phyloP scores from a whole-genome alignment of 1,140 invertebrate species.

The Mycetomoellerius zeteki region DNA sequence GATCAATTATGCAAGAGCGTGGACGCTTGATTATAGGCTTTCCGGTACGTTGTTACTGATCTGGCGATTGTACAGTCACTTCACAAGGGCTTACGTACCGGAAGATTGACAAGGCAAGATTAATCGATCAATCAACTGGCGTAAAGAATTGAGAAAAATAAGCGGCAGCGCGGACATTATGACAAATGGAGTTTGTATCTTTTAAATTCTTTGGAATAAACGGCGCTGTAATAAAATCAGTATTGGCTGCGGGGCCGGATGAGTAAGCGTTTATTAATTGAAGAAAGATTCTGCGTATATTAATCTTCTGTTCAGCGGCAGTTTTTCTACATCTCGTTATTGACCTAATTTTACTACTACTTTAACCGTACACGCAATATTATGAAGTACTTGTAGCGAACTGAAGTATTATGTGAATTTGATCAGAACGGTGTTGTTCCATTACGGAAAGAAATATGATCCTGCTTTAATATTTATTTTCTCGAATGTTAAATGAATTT shows the following conservation, averaged over 20 bases:
- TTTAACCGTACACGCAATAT: conserved; percentile 16
- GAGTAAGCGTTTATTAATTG: conserved; percentile 71
- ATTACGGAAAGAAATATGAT: conserved; percentile 59
- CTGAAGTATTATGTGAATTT: conserved; percentile 25
- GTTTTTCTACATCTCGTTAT: conserved; percentile 35
- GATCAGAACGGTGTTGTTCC: conserved; percentile 50
- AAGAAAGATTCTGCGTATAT: conserved; percentile 70
- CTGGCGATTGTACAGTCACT: conserved; percentile 13
- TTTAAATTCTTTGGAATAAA: conserved; percentile 68
- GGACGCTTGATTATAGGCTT: background rate
- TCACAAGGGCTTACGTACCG: background rate
- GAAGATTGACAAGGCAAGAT: conserved; percentile 35
- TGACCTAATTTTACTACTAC: conserved; percentile 50
- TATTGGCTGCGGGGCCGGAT: conserved; percentile 1
- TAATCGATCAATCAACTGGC: conserved; percentile 34
- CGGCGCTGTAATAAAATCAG: conserved; percentile 69
- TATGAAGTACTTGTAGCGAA: conserved; percentile 3
- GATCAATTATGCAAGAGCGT: conserved; percentile 6
- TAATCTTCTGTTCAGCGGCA: conserved; percentile 42
- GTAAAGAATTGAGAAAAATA: conserved; percentile 44
- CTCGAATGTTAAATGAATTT: conserved; percentile 49
- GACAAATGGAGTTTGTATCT: conserved; percentile 75
- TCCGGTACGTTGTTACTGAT: background rate
- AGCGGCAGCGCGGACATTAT: conserved; percentile 49
- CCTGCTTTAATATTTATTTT: conserved; percentile 63